Evolutionary conservation across 2,888 invertebrate genomes (phyloP), one percentile per base, ranked within the genome.

Genomic region (Apamea sordens): DNA sequence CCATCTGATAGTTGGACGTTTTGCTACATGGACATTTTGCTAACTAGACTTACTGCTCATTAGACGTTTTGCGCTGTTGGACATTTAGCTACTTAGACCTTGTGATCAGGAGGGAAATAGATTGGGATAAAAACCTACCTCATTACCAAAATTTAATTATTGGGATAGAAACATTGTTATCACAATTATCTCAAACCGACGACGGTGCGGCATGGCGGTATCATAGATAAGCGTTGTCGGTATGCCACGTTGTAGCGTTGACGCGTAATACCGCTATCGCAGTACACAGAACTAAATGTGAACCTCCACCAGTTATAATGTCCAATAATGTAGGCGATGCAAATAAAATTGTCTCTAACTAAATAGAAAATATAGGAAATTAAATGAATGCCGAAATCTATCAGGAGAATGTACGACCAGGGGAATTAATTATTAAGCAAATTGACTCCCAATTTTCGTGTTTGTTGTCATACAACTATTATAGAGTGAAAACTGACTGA

Each of bases 171-270:
- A 36, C 41, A 56, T 41, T 74, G 41, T 3, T 28, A 56, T 21
- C 56, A 32, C 11, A 75, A 28, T 44, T 41, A 59, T 13, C 44
- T 44, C 44, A n/a, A n/a, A n/a, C 24, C 41, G 4, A 13, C n/a
- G 21, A 41, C n/a, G 3, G 32, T 32, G 18, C 1, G 18, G 32
- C 2, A 61, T 50, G 6, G 10, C 11, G 18, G 36, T 59, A 18
- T 28, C 36, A 59, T 28, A 81, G 81, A 81, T 81, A 81, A 81
- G 82, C 75, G 53, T 24, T 47, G 82, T 56, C 41, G 7, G n/a
- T 21, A 44, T 64, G 68, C 18, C 64, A 65, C 69, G 69, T 64
- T 63, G 36, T 36, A 56, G 24, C 65, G 67, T 47, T 68, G 82
- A 81, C 61, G 72, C 32, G 65, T 64, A 71, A 70, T 47, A 28